Conservation (phyloP, 2,797 vertebrate species). For the Tadarida brasiliensis region DNA sequence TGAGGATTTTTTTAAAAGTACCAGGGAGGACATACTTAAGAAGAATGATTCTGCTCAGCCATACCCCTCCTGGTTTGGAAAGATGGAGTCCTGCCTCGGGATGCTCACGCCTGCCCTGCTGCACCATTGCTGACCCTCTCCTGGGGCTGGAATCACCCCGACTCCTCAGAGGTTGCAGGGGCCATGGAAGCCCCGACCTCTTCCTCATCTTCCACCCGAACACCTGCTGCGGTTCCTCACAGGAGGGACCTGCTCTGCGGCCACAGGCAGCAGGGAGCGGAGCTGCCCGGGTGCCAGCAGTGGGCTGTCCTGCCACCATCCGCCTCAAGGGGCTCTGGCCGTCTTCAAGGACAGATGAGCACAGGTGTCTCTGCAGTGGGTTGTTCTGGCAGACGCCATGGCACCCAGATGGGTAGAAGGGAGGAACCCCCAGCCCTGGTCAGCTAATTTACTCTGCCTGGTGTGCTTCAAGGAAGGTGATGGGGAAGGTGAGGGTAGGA, state of each 20-base stretch:
- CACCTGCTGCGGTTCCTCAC: rapidly evolving
- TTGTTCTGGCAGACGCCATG: not conserved
- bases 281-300: not conserved
- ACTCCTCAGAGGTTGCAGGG: not conserved
- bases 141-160: not conserved
- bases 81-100: not conserved
- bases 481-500: no score
- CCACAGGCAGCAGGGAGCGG: not conserved
- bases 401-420: not conserved
- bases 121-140: not conserved
- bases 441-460: not conserved
- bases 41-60: not conserved
- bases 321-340: no score
- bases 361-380: not conserved
- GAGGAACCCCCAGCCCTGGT: not conserved
- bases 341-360: not conserved
- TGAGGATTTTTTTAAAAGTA: not conserved
- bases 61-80: not conserved
- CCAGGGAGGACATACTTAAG: not conserved
- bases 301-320: not conserved
- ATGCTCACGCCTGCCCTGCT: not conserved
- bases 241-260: not conserved
- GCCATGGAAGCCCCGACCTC: not conserved
- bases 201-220: not conserved
- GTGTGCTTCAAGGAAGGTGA: rapidly evolving